Conservation (phyloP, 1,140 invertebrate species). For the Calephelis nemesis region DNA sequence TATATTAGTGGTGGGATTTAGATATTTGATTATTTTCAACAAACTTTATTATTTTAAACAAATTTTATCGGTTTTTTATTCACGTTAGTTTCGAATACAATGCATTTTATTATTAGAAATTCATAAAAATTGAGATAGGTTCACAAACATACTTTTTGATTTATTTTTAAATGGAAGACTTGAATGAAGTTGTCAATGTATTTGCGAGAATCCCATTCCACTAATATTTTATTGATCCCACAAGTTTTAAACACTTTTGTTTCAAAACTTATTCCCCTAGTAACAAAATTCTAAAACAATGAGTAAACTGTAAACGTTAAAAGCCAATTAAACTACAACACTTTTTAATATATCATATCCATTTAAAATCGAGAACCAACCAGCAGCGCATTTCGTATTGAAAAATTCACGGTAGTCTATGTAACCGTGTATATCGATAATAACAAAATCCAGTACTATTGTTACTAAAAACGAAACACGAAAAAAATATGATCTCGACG, state of each 20-base stretch:
- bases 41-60: not conserved
- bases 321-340: constrained; percentile 67
- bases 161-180: not conserved
- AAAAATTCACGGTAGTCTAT: constrained; percentile 36
- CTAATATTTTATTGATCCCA: constrained; percentile 9
- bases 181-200: not conserved
- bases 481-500: constrained; percentile 41
- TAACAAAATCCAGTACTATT: constrained; percentile 65
- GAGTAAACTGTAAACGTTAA: constrained; percentile 53
- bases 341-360: constrained; percentile 50
- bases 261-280: constrained; percentile 53
- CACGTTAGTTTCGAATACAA: not conserved
- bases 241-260: constrained; percentile 13
- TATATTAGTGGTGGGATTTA: constrained; percentile 3
- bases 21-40: not conserved
- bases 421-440: constrained; percentile 39
- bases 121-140: not conserved
- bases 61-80: not conserved
- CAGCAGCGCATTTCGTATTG: constrained; percentile 58
- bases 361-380: constrained; percentile 49
- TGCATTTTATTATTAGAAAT: not conserved
- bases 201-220: constrained; percentile 7
- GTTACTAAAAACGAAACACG: constrained; percentile 47
- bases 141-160: not conserved
- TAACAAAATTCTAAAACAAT: constrained; percentile 62